Conservation (phyloP, 2,113 vertebrate genomes). For the Aramus guarauna region DNA sequence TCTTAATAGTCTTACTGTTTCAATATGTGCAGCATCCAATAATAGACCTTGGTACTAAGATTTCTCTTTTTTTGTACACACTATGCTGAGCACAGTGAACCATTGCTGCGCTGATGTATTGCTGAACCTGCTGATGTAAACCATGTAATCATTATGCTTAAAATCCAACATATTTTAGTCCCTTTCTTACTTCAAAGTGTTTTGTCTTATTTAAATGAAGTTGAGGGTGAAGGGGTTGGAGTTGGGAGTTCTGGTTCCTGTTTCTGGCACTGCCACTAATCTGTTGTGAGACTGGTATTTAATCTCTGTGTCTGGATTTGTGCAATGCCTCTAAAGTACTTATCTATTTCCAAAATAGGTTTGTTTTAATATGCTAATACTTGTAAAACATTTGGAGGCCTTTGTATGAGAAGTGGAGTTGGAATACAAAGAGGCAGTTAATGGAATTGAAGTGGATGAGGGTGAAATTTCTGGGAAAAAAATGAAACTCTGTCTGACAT, state of each 20-base stretch:
- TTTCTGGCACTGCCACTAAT: not conserved
- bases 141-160: not conserved
- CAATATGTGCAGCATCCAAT: not conserved
- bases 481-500: not conserved
- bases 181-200: not conserved
- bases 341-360: not conserved
- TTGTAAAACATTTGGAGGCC: not conserved
- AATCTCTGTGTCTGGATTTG: conserved; percentile 4
- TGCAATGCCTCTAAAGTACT: not conserved
- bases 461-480: not conserved
- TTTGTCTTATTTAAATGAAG: not conserved
- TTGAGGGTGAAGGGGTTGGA: not conserved
- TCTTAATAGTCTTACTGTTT: not conserved
- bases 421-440: not conserved
- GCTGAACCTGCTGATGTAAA: not conserved
- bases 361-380: not conserved
- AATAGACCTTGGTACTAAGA: accelerated
- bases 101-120: too few relatives aligned
- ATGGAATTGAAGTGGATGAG: not conserved
- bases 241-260: not conserved
- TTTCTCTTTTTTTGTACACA: not conserved
- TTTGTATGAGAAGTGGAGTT: not conserved
- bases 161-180: not conserved
- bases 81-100: not conserved
- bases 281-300: not conserved